Conservation (phyloP, 2,797 vertebrate species). For the Gymnothorax javanicus region DNA sequence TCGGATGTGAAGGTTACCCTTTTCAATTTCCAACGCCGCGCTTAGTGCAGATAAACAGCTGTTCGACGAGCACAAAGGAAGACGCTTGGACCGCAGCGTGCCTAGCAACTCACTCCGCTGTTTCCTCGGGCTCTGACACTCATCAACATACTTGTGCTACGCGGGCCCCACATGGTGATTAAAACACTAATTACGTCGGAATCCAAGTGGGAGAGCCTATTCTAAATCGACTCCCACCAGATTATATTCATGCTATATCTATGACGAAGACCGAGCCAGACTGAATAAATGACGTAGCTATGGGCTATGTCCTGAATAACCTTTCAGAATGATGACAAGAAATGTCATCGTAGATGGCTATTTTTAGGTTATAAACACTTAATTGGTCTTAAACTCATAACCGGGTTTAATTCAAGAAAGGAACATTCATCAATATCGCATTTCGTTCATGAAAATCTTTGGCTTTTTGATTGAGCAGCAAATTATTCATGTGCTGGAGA, state of each 20-base stretch:
- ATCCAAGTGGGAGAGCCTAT: too few relatives aligned
- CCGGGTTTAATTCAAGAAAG: not conserved
- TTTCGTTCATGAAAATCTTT: not conserved
- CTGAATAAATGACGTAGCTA: too few relatives aligned
- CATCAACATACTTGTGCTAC: not conserved
- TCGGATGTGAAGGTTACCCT: slow-evolving; percentile 2
- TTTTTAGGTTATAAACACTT: too few relatives aligned
- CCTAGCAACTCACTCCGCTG: not conserved
- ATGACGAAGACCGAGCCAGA: too few relatives aligned
- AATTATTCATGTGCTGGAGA: not conserved
- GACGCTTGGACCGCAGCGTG: not conserved
- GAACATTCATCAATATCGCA: not conserved
- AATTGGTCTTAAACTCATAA: not conserved
- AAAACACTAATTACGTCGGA: not conserved
- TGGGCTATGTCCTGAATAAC: too few relatives aligned
- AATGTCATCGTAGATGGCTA: too few relatives aligned
- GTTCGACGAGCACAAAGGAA: not conserved
- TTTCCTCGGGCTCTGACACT: not conserved
- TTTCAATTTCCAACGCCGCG: not conserved
- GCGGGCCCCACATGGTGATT: not conserved
- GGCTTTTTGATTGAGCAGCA: not conserved
- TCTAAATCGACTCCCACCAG: too few relatives aligned
- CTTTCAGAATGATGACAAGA: too few relatives aligned
- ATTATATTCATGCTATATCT: too few relatives aligned
- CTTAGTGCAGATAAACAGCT: not conserved